Evolutionary conservation across 2,113 vertebrate genomes (phyloP).

Genomic region (Podarcis raffonei): DNA sequence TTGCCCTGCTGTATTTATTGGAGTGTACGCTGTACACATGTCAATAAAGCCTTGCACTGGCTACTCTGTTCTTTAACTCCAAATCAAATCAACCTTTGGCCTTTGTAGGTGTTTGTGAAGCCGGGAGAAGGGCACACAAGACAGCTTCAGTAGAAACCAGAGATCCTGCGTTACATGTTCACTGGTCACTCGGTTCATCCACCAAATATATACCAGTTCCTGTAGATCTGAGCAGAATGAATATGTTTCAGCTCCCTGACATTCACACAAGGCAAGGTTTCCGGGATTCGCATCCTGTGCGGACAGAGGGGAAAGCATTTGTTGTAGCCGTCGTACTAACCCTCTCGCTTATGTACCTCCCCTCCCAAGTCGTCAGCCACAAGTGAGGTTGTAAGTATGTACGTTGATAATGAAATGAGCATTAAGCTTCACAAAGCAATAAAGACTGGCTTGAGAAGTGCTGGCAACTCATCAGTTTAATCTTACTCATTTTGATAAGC

Average conservation of each 20-base stretch:
- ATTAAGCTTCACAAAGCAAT: slow-evolving; percentile 55
- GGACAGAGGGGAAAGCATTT: slow-evolving; percentile 5
- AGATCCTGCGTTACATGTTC: background rate
- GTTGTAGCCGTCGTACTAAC: background rate
- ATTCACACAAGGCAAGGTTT: background rate
- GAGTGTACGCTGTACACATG: background rate
- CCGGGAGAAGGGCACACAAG: background rate
- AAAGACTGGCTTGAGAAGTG: slow-evolving; percentile 48
- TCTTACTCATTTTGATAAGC: slow-evolving; percentile 57
- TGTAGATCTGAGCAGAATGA: background rate
- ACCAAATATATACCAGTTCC: fast-evolving
- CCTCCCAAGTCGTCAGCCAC: slow-evolving; percentile 38
- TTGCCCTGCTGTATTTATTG: background rate
- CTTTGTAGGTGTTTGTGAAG: fast-evolving
- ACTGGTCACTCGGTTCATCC: background rate
- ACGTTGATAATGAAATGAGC: slow-evolving; percentile 54
- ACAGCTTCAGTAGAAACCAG: background rate
- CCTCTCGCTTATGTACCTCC: background rate
- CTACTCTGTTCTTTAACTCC: background rate
- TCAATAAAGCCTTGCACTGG: background rate
- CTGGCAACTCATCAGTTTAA: slow-evolving; percentile 25
- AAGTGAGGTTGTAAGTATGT: background rate
- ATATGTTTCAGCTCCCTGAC: background rate
- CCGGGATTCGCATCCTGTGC: background rate
- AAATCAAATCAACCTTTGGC: background rate